A percentile compares a stretch with the other conserved stretches of the same genome.
phyloP scores from a whole-genome alignment of 2,113 vertebrate species.

The Dolichallabes microphthalmus region DNA sequence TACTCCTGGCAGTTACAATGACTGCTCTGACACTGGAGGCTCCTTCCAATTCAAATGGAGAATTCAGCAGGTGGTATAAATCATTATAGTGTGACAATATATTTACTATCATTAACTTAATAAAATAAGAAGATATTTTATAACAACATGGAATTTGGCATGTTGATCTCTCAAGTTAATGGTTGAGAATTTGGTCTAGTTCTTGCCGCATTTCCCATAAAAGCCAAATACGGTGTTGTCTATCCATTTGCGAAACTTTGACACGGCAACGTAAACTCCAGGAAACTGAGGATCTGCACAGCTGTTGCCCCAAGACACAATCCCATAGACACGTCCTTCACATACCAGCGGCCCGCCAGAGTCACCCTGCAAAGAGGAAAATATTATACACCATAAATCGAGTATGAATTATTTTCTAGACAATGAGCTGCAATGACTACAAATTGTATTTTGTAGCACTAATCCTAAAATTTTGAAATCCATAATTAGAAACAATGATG shows the following conservation, averaged over 20 bases:
- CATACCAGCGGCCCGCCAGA: conserved; percentile 81
- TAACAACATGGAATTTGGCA: conserved; percentile 33
- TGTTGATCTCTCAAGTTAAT: conserved; percentile 36
- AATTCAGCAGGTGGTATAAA: not conserved
- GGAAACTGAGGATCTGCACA: conserved; percentile 75
- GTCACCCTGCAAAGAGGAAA: conserved; percentile 69
- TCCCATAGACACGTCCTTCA: conserved; percentile 74
- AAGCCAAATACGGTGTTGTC: conserved; percentile 72
- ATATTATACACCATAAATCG: not conserved
- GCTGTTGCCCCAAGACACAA: conserved; percentile 80
- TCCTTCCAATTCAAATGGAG: not conserved
- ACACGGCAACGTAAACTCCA: conserved; percentile 77
- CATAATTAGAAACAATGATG: not conserved
- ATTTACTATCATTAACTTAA: not conserved
- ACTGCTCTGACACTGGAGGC: not conserved
- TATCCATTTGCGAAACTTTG: conserved; percentile 78
- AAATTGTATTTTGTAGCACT: not conserved
- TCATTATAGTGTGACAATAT: not conserved
- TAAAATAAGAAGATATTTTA: conserved; percentile 16
- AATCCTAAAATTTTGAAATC: not conserved
- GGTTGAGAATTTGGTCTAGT: conserved; percentile 39
- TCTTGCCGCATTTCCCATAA: conserved; percentile 63
- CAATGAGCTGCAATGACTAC: not conserved
- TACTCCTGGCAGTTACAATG: not conserved
- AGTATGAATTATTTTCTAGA: not conserved